These are phyloP conservation scores for Camponotus vicinus DNA, from an alignment of 1,140 invertebrate genomes.

Conservation along the genomic window DNA sequence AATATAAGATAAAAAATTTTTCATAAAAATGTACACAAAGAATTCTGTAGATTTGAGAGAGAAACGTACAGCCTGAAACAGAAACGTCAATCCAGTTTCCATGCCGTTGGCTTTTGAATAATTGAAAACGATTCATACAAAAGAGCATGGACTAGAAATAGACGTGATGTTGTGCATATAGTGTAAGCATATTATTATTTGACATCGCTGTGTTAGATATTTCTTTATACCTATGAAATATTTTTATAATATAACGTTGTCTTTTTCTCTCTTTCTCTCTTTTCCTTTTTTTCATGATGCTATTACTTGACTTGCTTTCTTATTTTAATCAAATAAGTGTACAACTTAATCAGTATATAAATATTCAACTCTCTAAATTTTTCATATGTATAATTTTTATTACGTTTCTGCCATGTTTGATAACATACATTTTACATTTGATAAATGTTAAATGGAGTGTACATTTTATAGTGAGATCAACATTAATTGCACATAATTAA, in stretches of 20 bases:
- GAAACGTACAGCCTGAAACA: background rate
- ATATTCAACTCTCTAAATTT: conserved; percentile 29
- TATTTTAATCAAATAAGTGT: background rate
- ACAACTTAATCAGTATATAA: background rate
- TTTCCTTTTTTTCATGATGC: background rate
- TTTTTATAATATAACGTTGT: background rate
- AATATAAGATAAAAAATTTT: background rate
- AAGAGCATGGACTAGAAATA: background rate
- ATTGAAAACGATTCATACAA: background rate
- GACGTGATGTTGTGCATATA: background rate
- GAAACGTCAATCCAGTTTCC: background rate
- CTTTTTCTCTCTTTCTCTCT: too few species aligned
- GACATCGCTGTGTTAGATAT: conserved; percentile 14
- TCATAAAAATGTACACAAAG: background rate
- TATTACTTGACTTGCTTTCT: background rate
- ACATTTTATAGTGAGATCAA: conserved; percentile 61
- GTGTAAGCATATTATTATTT: background rate
- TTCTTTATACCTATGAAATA: background rate
- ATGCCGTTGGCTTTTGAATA: conserved; percentile 8
- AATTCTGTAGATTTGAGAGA: background rate
- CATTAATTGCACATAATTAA: conserved; percentile 61
- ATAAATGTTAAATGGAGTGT: background rate
- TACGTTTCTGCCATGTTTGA: conserved; percentile 16
- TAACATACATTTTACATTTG: conserved; percentile 8
- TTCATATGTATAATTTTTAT: conserved; percentile 34